phyloP scores from a whole-genome alignment of 1,140 invertebrate genomes.

The Steinernema feltiae region DNA sequence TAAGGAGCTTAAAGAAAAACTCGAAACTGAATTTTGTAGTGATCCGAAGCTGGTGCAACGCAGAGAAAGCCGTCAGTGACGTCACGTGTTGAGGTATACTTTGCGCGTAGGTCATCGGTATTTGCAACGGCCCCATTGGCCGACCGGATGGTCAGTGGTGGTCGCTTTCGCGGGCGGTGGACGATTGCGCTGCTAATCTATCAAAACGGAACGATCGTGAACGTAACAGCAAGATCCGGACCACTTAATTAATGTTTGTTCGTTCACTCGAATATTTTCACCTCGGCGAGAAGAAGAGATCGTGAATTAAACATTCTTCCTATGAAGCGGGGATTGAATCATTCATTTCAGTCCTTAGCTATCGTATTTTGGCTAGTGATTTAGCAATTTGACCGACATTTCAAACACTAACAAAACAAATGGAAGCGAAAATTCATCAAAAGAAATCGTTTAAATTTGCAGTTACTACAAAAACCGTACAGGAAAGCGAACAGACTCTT shows the following conservation, averaged over 20 bases:
- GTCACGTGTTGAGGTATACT: background rate
- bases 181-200: background rate
- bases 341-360: too few relatives aligned
- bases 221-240: background rate
- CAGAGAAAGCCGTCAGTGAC: background rate
- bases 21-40: background rate
- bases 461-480: background rate
- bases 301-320: too few relatives aligned
- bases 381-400: too few relatives aligned
- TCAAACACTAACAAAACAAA: too few relatives aligned
- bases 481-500: background rate
- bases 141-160: background rate
- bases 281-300: background rate
- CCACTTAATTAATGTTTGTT: conserved; percentile 13
- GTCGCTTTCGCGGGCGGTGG: background rate
- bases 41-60: too few relatives aligned
- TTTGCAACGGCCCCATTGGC: background rate
- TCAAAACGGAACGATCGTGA: conserved; percentile 5
- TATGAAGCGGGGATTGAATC: too few relatives aligned
- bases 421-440: too few relatives aligned
- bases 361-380: too few relatives aligned
- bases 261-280: background rate
- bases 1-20: background rate
- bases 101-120: too few relatives aligned
- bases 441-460: background rate